Evolutionary conservation across 2,888 invertebrate species (phyloP), one percentile per base, ranked within the genome.

Genomic region (Cyclophora punctaria): DNA sequence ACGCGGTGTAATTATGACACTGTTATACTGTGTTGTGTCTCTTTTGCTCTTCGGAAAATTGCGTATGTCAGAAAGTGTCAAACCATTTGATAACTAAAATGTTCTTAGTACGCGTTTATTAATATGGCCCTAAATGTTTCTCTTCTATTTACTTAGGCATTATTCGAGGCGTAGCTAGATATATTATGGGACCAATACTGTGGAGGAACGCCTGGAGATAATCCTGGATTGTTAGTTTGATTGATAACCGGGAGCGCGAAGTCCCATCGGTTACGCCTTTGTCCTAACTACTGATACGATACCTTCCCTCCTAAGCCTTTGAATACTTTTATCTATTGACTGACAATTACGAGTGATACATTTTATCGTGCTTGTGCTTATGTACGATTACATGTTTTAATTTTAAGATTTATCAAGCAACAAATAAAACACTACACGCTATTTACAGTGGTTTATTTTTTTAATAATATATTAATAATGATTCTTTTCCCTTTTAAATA

Each of bases 301-400:
- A 79, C 76, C 80, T 83, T 82, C 81, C 80, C 79, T 78, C 57
- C 73, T 75, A 74, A 71, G 79, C 79, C 79, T 84, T 80, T 74
- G 60, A 73, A 71, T 37, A 60, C 55, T 75, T 75, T 76, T 74
- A 73, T 81, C 80, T 85, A 81, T 79, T 76, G 87, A 88, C 87
- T 88, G 87, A 87, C 67, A 20, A 44, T 3, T 44, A 34, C 33
- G 44, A 44, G 44, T 44, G 44, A 44, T 44, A 44, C 20, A 34
- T 44, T 78, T 71, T 64, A 79, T 76, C 78, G 78, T 81, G 88
- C 88, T 89, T 88, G 83, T 85, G 89, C 88, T 89, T 89, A 78
- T 86, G 83, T 89, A 82, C 73, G 81, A 81, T 81, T 74, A 78
- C 74, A 78, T 78, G 71, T 77, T 84, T 80, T 73, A 71, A 68